Conservation (phyloP, 2,797 vertebrate species). For the Perodicticus potto region DNA sequence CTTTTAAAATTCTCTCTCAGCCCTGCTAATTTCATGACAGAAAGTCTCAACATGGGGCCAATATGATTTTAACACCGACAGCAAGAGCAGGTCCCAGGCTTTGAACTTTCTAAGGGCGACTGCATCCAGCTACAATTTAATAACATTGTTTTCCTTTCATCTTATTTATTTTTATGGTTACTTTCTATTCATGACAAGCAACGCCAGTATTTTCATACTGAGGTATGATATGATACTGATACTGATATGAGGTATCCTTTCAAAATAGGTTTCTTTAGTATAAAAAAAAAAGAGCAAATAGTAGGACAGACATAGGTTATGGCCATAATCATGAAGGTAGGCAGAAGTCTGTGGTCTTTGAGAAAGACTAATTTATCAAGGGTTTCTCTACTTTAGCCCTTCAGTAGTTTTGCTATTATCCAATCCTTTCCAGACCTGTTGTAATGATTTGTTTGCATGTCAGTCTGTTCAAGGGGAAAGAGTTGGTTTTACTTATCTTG, state of each 20-base stretch:
- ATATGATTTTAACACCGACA: background rate
- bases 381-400: background rate
- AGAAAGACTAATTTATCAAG: background rate
- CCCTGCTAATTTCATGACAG: background rate
- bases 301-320: background rate
- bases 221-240: no score
- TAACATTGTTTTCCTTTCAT: background rate
- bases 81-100: background rate
- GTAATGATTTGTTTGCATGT: background rate
- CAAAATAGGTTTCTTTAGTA: background rate
- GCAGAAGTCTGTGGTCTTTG: background rate
- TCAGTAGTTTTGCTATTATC: background rate
- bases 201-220: background rate
- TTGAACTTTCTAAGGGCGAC: background rate
- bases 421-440: background rate
- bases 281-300: background rate
- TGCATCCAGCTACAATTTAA: background rate
- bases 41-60: background rate
- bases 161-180: background rate
- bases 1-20: background rate
- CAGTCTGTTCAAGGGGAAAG: background rate
- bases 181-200: background rate
- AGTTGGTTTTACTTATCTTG: background rate
- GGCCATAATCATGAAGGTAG: background rate
- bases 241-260: background rate